Evolutionary conservation across 2,888 invertebrate genomes (phyloP).

Genomic region (Calliphora vomitoria): DNA sequence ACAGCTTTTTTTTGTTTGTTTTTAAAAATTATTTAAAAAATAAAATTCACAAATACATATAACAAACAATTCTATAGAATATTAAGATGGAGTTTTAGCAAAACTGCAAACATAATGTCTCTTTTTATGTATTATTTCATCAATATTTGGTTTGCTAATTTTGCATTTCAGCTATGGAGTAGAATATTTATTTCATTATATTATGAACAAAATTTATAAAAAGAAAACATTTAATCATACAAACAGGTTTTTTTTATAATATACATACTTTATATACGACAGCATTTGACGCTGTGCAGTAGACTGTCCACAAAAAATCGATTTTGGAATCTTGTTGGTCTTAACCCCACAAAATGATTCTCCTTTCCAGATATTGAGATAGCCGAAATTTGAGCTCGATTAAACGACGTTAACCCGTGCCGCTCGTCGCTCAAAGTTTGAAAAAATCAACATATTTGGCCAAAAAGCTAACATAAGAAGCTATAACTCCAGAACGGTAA

Average conservation of each 20-base stretch:
- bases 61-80: conserved; percentile 5
- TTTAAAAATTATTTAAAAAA: conserved; percentile 26
- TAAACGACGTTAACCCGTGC: too few relatives aligned
- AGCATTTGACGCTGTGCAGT: too few relatives aligned
- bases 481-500: too few relatives aligned
- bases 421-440: too few relatives aligned
- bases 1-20: neutral
- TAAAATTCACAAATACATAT: conserved; percentile 17
- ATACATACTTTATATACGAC: too few relatives aligned
- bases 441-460: too few relatives aligned
- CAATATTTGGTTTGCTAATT: conserved; percentile 22
- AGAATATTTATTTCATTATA: neutral
- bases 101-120: neutral
- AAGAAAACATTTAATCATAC: neutral
- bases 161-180: neutral
- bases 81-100: conserved; percentile 2
- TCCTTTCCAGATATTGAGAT: too few relatives aligned
- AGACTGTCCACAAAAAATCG: too few relatives aligned
- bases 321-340: too few relatives aligned
- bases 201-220: neutral
- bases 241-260: neutral
- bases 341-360: too few relatives aligned
- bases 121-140: conserved; percentile 17
- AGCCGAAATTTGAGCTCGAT: too few relatives aligned
- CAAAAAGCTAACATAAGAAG: too few relatives aligned